Evolutionary conservation across 1,140 invertebrate species (phyloP).

Genomic region (Dermatophagoides farinae): DNA sequence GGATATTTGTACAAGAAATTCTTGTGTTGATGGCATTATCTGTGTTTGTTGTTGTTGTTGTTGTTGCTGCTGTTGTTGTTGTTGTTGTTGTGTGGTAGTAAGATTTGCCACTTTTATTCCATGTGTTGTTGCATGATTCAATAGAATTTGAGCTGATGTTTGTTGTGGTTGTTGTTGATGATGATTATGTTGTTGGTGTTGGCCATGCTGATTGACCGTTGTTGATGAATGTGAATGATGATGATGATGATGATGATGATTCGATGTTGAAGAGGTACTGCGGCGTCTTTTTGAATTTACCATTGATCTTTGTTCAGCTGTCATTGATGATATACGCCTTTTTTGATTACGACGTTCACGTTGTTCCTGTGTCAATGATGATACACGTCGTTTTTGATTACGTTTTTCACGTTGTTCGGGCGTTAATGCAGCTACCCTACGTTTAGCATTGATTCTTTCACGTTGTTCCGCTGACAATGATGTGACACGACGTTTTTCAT

Average conservation of each 20-base stretch:
- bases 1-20: too few species aligned
- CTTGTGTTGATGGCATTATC: background rate
- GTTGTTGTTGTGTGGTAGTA: background rate
- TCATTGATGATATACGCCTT: background rate
- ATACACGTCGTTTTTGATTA: conserved; percentile 2
- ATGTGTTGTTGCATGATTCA: too few species aligned
- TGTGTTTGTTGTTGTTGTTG: background rate
- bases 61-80: background rate
- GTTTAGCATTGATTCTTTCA: background rate
- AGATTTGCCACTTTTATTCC: too few species aligned
- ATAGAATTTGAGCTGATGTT: too few species aligned
- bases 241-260: background rate
- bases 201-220: background rate
- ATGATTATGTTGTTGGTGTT: background rate
- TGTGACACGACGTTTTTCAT: background rate
- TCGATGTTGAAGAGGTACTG: background rate
- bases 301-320: background rate
- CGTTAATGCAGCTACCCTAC: background rate
- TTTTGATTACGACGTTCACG: conserved; percentile 5
- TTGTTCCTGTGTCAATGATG: background rate
- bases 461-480: background rate
- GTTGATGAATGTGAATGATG: background rate
- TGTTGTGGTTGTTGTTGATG: too few species aligned
- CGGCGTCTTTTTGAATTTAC: background rate
- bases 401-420: background rate